A percentile compares a stretch with the other conserved stretches of the same genome.
phyloP scores from a whole-genome alignment of 2,113 vertebrate species.

The Panthera leo region DNA sequence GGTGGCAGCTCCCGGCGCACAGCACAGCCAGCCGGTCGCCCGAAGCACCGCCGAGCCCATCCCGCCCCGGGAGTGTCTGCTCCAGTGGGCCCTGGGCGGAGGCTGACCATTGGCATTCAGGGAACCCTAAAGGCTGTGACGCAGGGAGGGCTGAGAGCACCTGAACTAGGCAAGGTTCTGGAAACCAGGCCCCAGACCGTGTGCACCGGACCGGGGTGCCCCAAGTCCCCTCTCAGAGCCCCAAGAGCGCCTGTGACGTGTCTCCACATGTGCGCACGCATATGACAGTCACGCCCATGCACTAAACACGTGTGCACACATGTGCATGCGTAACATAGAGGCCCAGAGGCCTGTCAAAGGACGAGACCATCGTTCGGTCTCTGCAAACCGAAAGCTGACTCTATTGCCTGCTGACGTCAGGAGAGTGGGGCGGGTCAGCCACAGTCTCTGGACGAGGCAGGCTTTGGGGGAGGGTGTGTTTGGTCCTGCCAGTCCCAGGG shows the following conservation, averaged over 20 bases:
- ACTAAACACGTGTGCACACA: rapidly evolving
- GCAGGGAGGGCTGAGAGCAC: rapidly evolving
- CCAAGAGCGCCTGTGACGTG: not conserved
- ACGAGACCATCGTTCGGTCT: rapidly evolving
- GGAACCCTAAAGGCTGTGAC: not conserved
- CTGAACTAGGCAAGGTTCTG: not conserved
- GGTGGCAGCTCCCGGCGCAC: rapidly evolving
- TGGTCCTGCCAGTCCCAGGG: too few relatives aligned
- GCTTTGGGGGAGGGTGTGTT: too few relatives aligned
- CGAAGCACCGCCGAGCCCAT: rapidly evolving
- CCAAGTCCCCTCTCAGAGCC: not conserved
- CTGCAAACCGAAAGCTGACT: not conserved
- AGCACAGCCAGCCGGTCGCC: not conserved
- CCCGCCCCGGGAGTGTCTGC: rapidly evolving
- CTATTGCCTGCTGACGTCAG: rapidly evolving
- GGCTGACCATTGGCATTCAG: too few relatives aligned
- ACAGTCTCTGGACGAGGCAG: not conserved
- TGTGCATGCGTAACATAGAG: rapidly evolving
- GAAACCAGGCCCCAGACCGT: too few relatives aligned
- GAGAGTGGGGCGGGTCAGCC: too few relatives aligned
- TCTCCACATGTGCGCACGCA: too few relatives aligned
- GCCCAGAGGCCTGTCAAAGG: not conserved
- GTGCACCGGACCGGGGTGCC: not conserved
- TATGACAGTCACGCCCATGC: not conserved
- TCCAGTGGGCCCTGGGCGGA: rapidly evolving